Conservation (phyloP, 2,797 vertebrate genomes). For the Lindbergichthys nudifrons region DNA sequence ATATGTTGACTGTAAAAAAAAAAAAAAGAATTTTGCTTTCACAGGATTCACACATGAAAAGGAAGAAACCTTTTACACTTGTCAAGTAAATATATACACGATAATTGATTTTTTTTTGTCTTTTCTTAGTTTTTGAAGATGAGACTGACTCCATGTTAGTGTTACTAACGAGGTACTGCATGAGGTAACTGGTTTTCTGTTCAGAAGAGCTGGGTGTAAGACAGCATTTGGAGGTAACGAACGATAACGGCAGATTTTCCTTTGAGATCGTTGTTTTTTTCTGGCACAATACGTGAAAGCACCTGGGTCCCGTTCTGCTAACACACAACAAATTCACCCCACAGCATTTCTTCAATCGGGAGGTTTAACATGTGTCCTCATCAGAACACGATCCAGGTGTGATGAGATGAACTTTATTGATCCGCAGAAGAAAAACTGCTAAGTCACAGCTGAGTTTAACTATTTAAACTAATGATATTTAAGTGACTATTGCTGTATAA, state of each 20-base stretch:
- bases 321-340: slow-evolving; percentile 30
- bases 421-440: slow-evolving; percentile 60
- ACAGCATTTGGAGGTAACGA: slow-evolving; percentile 87
- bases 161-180: slow-evolving; percentile 80
- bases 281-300: slow-evolving; percentile 80
- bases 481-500: slow-evolving; percentile 83
- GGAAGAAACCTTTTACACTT: slow-evolving; percentile 80
- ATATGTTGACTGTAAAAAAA: slow-evolving; percentile 70
- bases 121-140: slow-evolving; percentile 68
- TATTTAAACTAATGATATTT: slow-evolving; percentile 64
- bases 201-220: slow-evolving; percentile 88
- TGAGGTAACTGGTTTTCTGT: slow-evolving; percentile 94
- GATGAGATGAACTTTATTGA: slow-evolving; percentile 64
- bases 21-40: slow-evolving; percentile 69
- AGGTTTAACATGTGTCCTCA: slow-evolving; percentile 16
- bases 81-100: slow-evolving; percentile 80
- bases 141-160: slow-evolving; percentile 77
- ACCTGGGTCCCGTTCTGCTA: slow-evolving; percentile 67
- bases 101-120: slow-evolving; percentile 53
- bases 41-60: slow-evolving; percentile 81
- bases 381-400: slow-evolving; percentile 66
- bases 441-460: slow-evolving; percentile 69
- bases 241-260: slow-evolving; percentile 60
- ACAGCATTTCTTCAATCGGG: slow-evolving; percentile 6
- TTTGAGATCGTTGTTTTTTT: slow-evolving; percentile 45